Conservation (phyloP, 1,140 invertebrate genomes). For the Ceratosolen fusciceps region DNA sequence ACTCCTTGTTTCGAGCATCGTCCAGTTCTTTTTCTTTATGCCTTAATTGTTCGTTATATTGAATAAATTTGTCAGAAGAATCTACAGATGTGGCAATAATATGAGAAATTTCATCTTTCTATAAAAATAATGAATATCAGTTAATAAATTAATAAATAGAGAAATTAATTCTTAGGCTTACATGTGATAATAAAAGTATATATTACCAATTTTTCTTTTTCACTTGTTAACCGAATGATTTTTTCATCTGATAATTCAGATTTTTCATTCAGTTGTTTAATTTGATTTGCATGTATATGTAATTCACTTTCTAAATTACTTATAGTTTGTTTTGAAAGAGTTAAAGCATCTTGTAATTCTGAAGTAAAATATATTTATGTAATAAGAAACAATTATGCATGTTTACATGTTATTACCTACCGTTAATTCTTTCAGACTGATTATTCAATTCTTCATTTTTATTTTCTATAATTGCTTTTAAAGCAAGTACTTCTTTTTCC, state of each 20-base stretch:
- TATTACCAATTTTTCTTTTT: constrained; percentile 69
- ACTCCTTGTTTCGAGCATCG: constrained; percentile 68
- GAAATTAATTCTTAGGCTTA: no score
- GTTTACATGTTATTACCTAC: constrained; percentile 52
- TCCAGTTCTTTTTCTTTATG: constrained; percentile 71
- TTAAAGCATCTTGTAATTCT: constrained; percentile 64
- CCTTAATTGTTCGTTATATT: constrained; percentile 70
- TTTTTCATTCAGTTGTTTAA: constrained; percentile 65
- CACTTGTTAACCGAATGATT: constrained; percentile 58
- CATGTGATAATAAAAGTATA: constrained; percentile 20
- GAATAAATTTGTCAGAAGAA: constrained; percentile 71
- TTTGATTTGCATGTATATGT: constrained; percentile 58
- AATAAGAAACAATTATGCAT: background rate
- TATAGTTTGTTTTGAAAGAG: constrained; percentile 65
- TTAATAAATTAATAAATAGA: no score
- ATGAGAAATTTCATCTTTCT: constrained; percentile 67
- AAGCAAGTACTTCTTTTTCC: constrained; percentile 61
- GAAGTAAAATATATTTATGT: constrained; percentile 36
- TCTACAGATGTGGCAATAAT: constrained; percentile 65
- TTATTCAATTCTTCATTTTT: constrained; percentile 69
- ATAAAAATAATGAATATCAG: constrained; percentile 44
- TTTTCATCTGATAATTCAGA: constrained; percentile 65
- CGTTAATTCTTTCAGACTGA: constrained; percentile 62
- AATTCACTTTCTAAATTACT: constrained; percentile 64
- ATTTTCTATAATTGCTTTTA: constrained; percentile 60